Evolutionary conservation across 2,113 vertebrate species (phyloP).

Genomic region (Todiramphus saurophagus): DNA sequence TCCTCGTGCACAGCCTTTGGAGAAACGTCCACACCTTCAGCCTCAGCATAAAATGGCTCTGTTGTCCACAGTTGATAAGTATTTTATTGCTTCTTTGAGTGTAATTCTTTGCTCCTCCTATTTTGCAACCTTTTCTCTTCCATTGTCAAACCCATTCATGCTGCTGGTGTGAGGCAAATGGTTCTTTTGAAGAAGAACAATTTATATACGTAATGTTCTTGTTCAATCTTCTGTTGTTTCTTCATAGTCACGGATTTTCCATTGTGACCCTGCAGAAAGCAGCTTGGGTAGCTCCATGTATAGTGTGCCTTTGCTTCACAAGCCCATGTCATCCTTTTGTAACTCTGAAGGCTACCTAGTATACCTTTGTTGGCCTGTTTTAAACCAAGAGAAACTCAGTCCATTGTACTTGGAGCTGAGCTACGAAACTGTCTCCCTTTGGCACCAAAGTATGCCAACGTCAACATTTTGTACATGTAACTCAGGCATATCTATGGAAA

Average conservation of each 20-base stretch:
- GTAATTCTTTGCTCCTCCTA: neutral
- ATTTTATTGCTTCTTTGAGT: neutral
- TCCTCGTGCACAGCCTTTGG: neutral
- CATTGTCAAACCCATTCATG: rapidly evolving
- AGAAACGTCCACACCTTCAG: neutral
- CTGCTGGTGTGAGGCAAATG: neutral
- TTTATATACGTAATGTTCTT: neutral
- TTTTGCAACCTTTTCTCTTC: neutral
- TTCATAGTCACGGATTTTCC: rapidly evolving
- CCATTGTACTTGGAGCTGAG: neutral
- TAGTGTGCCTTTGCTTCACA: neutral
- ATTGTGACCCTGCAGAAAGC: neutral
- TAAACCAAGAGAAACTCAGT: neutral
- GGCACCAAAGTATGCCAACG: neutral
- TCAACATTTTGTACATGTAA: rapidly evolving
- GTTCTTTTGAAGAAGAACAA: neutral
- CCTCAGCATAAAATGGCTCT: neutral
- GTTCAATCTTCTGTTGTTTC: neutral
- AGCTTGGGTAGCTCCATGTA: neutral
- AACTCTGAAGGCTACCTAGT: neutral
- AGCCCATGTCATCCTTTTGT: rapidly evolving
- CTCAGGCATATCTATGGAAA: neutral
- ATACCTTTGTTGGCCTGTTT: neutral
- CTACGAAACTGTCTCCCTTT: neutral
- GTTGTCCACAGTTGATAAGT: rapidly evolving